phyloP scores from a whole-genome alignment of 2,888 invertebrate genomes.

The Omphaloscelis lunosa region DNA sequence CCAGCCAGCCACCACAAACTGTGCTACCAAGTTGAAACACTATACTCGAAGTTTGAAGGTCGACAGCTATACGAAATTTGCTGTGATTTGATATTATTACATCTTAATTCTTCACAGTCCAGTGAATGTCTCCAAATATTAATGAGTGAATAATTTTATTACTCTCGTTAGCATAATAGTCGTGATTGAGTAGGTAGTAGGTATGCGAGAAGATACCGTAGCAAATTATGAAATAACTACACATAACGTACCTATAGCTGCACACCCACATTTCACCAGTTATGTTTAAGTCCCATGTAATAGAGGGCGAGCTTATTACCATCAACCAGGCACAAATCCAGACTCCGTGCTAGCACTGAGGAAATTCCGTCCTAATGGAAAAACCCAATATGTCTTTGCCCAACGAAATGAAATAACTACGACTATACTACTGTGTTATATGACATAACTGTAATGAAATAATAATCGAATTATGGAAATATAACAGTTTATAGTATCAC shows the following conservation, averaged over 20 bases:
- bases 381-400: too few relatives aligned
- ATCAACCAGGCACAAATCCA: too few relatives aligned
- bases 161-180: constrained; percentile 13
- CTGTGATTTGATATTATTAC: constrained; percentile 13
- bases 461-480: neutral
- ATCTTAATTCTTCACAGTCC: constrained; percentile 1
- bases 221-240: neutral
- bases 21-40: constrained; percentile 23
- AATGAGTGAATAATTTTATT: neutral
- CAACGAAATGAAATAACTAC: too few relatives aligned
- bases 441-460: too few relatives aligned
- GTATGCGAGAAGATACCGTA: constrained; percentile 12
- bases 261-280: too few relatives aligned
- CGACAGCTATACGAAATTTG: constrained; percentile 1
- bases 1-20: neutral
- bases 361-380: too few relatives aligned
- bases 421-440: too few relatives aligned
- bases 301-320: too few relatives aligned
- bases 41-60: constrained; percentile 11
- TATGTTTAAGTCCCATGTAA: too few relatives aligned
- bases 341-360: too few relatives aligned
- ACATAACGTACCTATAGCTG: too few relatives aligned
- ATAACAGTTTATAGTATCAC: neutral
- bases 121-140: constrained; percentile 17
- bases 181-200: neutral